phyloP scores from a whole-genome alignment of 2,888 invertebrate species.

The Chouioia cunea region DNA sequence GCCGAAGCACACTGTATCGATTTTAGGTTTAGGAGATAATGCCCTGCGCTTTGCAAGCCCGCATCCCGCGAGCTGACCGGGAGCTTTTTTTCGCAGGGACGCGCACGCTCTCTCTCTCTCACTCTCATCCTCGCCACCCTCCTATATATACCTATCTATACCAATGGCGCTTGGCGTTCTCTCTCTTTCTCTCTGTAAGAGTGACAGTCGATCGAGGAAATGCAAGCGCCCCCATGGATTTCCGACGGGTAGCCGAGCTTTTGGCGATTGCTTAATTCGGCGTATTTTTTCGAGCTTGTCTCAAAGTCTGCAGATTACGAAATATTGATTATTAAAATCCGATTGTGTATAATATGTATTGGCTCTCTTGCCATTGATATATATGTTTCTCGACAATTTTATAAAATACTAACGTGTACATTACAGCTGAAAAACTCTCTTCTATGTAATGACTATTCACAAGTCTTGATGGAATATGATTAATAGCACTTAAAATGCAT shows the following conservation, averaged over 20 bases:
- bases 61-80: constrained; percentile 37
- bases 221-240: constrained; percentile 3
- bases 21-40: constrained; percentile 62
- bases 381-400: too few species aligned
- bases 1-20: constrained; percentile 56
- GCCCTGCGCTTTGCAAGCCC: constrained; percentile 52
- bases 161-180: constrained; percentile 25
- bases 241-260: background rate
- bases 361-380: too few species aligned
- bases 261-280: constrained; percentile 4
- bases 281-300: background rate
- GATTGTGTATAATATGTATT: too few species aligned
- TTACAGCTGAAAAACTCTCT: too few species aligned
- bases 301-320: too few species aligned
- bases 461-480: too few species aligned
- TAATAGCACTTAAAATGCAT: too few species aligned
- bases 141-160: background rate
- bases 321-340: too few species aligned
- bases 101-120: constrained; percentile 39
- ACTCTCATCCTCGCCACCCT: constrained; percentile 23
- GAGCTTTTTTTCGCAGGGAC: constrained; percentile 36
- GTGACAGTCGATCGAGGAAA: constrained; percentile 41
- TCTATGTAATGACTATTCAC: too few species aligned
- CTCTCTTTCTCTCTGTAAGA: constrained; percentile 34
- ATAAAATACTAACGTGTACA: too few species aligned